These are phyloP conservation scores for Calyptomena viridis DNA, from an alignment of 2,113 vertebrate species.

Conservation along the genomic window DNA sequence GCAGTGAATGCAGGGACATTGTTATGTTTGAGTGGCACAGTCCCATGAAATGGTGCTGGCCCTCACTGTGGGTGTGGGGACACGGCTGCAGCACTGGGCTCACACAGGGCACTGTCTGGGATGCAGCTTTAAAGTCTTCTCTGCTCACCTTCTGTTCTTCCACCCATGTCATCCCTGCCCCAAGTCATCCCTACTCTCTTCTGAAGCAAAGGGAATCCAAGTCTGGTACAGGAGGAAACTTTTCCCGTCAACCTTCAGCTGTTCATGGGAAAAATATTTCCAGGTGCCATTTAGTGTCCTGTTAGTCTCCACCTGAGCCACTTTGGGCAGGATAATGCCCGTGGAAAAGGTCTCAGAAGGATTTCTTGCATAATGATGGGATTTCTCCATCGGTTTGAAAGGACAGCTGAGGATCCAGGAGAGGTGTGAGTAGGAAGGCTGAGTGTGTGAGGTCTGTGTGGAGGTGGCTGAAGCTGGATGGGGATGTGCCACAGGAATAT, in stretches of 20 bases:
- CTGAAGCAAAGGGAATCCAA: not conserved
- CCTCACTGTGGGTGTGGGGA: not conserved
- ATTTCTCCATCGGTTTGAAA: not conserved
- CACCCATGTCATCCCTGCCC: not conserved
- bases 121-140: not conserved
- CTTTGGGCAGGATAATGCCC: not conserved
- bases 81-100: not conserved
- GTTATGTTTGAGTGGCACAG: not conserved
- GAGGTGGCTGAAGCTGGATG: not conserved
- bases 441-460: not conserved
- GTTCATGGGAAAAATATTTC: not conserved
- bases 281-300: not conserved
- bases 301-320: not conserved
- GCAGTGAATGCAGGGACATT: not conserved
- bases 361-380: not conserved
- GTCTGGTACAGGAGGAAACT: not conserved
- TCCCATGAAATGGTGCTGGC: not conserved
- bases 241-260: not conserved
- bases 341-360: not conserved
- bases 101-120: not conserved
- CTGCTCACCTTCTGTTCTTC: not conserved
- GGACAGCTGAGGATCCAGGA: not conserved
- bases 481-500: not conserved
- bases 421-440: not conserved
- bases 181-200: not conserved